These are phyloP conservation scores for Tenthredo notha DNA, from an alignment of 2,888 invertebrate genomes.

Conservation along the genomic window DNA sequence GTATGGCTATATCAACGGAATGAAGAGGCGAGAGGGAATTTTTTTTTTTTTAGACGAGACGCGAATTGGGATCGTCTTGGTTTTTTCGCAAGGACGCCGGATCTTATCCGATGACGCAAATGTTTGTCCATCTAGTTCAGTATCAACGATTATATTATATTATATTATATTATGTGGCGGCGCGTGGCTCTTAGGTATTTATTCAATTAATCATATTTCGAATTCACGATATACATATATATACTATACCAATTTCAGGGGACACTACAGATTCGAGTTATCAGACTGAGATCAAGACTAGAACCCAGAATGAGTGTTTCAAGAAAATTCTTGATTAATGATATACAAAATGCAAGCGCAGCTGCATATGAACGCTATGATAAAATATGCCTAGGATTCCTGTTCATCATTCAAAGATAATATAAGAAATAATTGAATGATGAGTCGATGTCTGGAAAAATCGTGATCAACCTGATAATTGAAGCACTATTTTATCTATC, in stretches of 20 bases:
- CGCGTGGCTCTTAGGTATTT: neutral
- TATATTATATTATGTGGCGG: neutral
- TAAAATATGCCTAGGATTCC: neutral
- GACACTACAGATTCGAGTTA: neutral
- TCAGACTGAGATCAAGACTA: neutral
- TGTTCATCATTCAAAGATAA: neutral
- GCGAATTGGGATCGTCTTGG: conserved; percentile 32
- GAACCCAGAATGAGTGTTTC: neutral
- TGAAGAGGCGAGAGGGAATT: neutral
- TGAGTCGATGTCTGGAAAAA: neutral
- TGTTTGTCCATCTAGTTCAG: conserved; percentile 48
- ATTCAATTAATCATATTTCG: neutral
- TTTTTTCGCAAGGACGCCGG: conserved; percentile 38
- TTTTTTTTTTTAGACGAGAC: neutral
- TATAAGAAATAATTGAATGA: too few relatives aligned
- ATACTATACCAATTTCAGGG: neutral
- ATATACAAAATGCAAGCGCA: neutral
- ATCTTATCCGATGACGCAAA: conserved; percentile 35
- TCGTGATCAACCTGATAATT: neutral
- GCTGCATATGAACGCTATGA: neutral
- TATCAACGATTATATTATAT: neutral
- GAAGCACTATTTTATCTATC: neutral
- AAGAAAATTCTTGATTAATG: neutral
- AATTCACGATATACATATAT: neutral
- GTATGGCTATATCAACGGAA: conserved; percentile 17